Evolutionary conservation across 2,113 vertebrate species (phyloP).

Genomic region (Nibea coibor): DNA sequence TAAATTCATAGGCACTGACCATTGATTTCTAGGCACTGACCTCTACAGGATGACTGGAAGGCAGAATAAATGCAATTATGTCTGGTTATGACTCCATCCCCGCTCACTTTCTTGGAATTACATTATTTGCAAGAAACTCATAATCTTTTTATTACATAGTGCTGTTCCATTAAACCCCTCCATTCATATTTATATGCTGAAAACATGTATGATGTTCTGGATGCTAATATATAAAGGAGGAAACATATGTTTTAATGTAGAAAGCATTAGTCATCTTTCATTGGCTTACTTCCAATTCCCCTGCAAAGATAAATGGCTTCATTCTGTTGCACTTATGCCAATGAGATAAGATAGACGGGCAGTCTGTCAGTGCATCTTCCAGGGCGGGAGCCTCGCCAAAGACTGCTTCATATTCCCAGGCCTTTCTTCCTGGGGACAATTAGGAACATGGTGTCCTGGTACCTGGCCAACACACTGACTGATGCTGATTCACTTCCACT

Average conservation of each 20-base stretch:
- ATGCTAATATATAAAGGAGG: conserved; percentile 12
- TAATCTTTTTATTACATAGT: background rate
- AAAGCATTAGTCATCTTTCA: conserved; percentile 60
- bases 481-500: conserved; percentile 57
- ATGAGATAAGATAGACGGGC: conserved; percentile 61
- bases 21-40: too few species aligned
- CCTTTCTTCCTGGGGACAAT: conserved; percentile 59
- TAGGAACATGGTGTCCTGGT: conserved; percentile 72
- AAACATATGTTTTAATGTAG: conserved; percentile 32
- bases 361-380: conserved; percentile 41
- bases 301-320: conserved; percentile 60
- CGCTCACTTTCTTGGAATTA: background rate
- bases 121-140: background rate
- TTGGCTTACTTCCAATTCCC: conserved; percentile 47
- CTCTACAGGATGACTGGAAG: background rate
- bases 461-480: conserved; percentile 51
- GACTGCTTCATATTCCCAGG: conserved; percentile 56
- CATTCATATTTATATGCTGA: background rate
- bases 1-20: too few species aligned
- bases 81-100: background rate
- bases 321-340: conserved; percentile 66
- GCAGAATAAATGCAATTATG: background rate
- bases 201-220: background rate
- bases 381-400: conserved; percentile 47
- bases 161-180: too few species aligned